phyloP scores from a whole-genome alignment of 2,113 vertebrate species.

The Nothoprocta pentlandii region DNA sequence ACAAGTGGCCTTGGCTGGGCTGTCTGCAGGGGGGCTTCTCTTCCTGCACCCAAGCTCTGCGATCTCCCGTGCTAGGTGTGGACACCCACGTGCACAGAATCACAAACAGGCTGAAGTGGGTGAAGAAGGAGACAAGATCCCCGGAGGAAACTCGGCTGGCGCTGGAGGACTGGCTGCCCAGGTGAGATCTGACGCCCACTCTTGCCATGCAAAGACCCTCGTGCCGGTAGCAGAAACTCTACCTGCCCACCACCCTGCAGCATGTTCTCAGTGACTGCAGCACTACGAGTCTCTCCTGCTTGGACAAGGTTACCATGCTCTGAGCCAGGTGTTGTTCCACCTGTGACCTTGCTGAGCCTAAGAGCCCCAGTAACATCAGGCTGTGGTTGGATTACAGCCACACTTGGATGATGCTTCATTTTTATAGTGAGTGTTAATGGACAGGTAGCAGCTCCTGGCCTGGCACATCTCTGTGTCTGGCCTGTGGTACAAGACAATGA shows the following conservation, averaged over 20 bases:
- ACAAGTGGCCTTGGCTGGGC: conserved; percentile 1
- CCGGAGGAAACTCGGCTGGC: conserved; percentile 88
- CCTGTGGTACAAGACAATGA: neutral
- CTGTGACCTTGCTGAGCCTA: neutral
- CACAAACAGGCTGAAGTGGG: conserved; percentile 90
- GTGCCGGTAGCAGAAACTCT: neutral
- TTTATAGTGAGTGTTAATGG: neutral
- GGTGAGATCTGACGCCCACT: conserved; percentile 74
- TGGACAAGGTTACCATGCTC: neutral
- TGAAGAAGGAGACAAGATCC: conserved; percentile 81
- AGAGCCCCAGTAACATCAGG: neutral
- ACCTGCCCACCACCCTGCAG: neutral
- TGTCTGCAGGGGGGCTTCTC: neutral
- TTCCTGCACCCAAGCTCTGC: conserved; percentile 16
- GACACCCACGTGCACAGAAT: conserved; percentile 98
- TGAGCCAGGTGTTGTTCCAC: neutral
- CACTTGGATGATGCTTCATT: neutral
- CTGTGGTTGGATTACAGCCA: neutral
- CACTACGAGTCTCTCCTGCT: neutral
- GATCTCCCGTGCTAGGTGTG: conserved; percentile 83
- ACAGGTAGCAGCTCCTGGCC: too few relatives aligned
- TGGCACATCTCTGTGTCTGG: neutral
- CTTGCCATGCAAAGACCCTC: neutral
- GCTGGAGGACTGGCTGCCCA: conserved; percentile 94
- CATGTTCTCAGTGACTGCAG: neutral